phyloP scores from a whole-genome alignment of 2,888 invertebrate species.

The Agrotis puta region DNA sequence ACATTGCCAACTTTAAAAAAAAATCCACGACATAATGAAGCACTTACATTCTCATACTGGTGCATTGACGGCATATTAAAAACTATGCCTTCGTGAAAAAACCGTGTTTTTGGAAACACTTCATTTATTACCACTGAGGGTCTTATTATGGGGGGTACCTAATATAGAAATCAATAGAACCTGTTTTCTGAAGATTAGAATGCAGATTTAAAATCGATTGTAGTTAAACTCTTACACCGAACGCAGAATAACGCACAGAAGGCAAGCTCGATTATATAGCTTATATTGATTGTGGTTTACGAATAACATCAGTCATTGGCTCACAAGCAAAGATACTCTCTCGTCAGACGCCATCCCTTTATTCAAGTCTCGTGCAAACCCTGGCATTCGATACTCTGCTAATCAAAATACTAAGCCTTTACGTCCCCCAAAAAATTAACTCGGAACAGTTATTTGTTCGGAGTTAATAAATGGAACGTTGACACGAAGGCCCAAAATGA shows the following conservation, averaged over 20 bases:
- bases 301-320: background rate
- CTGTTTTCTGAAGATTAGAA: too few species aligned
- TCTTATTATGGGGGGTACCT: background rate
- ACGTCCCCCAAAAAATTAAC: constrained; percentile 27
- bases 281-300: background rate
- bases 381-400: background rate
- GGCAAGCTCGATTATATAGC: background rate
- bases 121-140: background rate
- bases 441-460: constrained; percentile 13
- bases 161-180: too few species aligned
- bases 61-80: background rate
- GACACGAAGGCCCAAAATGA: constrained; percentile 42
- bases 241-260: background rate
- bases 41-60: too few species aligned
- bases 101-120: background rate
- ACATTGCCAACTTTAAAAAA: background rate
- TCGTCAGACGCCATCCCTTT: background rate
- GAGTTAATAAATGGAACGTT: constrained; percentile 37
- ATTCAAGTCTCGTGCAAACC: constrained; percentile 1
- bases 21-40: too few species aligned
- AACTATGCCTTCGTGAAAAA: background rate
- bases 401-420: constrained; percentile 24
- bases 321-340: background rate
- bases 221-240: background rate
- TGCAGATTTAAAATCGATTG: background rate